Evolutionary conservation across 2,888 invertebrate species (phyloP), one percentile per base, ranked within the genome.

Genomic region (Dinocampus coccinellae): DNA sequence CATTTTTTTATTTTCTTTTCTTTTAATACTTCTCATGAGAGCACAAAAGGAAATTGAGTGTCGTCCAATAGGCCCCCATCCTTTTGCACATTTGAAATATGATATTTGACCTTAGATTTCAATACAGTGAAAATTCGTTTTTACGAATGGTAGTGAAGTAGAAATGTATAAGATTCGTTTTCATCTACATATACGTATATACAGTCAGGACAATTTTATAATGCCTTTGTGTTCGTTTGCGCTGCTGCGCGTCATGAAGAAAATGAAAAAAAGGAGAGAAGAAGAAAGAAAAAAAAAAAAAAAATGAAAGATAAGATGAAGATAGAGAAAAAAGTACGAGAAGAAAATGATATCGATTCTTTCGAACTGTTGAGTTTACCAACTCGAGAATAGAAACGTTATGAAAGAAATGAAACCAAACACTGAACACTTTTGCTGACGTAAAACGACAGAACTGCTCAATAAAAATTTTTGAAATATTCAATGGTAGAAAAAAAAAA

Each of bases 41-140:
- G 39, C 22, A 33, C 22, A 61, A 61, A 34, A 63, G 20, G n/a
- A 47, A 63, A 52, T 52, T 16, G 36, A 61, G 36, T 47, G 20
- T 20, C 47, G 16, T 9, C 16, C 16, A 16, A 16, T 47, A 47
- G 47, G 47, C 47, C 20, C 47, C 20, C 47, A 47, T 47, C 39
- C 34, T 39, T 61, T 20, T 24, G 61, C 61, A 61, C 47, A 63
- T 47, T 47, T 47, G 63, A 63, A 65, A 55, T 65, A 55, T 65
- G 65, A 65, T 55, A 65, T 65, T 65, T 65, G 55, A 52, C 53
- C 33, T 65, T 55, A 16, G 65, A 65, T 65, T 65, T 55, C 34
- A 65, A 34, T 53, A 29, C 24, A 24, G 36, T 34, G 36, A 34
- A 65, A n/a, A 65, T 65, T 65, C 55, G 55, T 55, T 65, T 65